phyloP scores from a whole-genome alignment of 2,888 invertebrate species.

The Hydrotaea diabolus region DNA sequence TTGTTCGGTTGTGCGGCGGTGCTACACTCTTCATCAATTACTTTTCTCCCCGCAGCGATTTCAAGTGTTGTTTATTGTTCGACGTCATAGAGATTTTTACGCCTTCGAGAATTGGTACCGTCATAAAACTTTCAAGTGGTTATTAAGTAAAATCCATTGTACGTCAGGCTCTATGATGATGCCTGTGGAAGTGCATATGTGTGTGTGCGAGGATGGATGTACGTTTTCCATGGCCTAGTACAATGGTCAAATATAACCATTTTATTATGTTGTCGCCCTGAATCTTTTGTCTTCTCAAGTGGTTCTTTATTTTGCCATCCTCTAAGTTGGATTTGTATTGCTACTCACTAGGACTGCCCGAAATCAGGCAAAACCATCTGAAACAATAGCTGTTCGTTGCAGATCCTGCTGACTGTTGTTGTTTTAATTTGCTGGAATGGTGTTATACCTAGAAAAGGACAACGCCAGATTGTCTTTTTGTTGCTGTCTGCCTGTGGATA shows the following conservation, averaged over 20 bases:
- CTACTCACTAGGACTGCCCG: neutral
- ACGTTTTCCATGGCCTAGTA: conserved; percentile 34
- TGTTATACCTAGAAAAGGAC: conserved; percentile 52
- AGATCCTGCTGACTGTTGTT: conserved; percentile 17
- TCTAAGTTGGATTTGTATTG: conserved; percentile 65
- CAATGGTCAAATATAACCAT: conserved; percentile 61
- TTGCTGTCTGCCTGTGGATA: neutral
- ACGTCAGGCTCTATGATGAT: conserved; percentile 41
- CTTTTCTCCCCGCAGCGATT: conserved; percentile 70
- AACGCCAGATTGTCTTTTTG: conserved; percentile 42
- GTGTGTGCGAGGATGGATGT: conserved; percentile 34
- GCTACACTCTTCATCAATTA: conserved; percentile 65
- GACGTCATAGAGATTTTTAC: conserved; percentile 72
- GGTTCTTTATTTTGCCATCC: conserved; percentile 57
- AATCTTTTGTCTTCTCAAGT: conserved; percentile 64
- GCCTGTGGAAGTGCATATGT: no score
- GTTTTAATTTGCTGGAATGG: conserved; percentile 30
- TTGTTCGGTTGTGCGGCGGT: conserved; percentile 44
- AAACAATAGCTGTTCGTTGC: conserved; percentile 5
- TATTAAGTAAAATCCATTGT: conserved; percentile 73
- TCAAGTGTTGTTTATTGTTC: conserved; percentile 73
- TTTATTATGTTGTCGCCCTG: conserved; percentile 66
- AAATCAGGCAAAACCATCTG: conserved; percentile 32
- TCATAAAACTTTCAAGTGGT: conserved; percentile 71
- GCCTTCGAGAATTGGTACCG: conserved; percentile 67